Conservation (phyloP, 2,113 vertebrate genomes). For the Sylvia atricapilla region DNA sequence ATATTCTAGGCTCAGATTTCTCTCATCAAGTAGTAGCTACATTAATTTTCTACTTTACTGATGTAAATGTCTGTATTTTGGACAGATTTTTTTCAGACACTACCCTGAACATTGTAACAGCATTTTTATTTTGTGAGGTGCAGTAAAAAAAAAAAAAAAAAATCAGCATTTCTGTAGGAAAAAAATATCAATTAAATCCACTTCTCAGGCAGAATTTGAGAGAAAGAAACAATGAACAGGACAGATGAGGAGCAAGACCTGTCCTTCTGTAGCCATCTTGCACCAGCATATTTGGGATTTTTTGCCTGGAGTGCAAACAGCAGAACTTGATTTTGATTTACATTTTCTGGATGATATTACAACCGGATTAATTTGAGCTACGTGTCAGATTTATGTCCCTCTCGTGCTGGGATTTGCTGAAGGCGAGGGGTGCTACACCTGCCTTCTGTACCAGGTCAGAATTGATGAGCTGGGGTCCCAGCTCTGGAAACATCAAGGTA, state of each 20-base stretch:
- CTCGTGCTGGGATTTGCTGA: background rate
- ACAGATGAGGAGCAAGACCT: background rate
- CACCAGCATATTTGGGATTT: background rate
- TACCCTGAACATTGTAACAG: background rate
- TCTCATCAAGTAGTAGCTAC: background rate
- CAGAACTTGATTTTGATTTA: background rate
- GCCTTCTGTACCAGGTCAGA: background rate
- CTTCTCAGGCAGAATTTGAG: background rate
- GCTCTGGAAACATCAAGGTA: background rate
- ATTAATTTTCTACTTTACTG: background rate
- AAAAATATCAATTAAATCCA: background rate
- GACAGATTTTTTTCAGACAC: background rate
- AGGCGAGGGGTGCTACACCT: background rate
- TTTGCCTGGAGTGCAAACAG: background rate
- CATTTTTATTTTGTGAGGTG: background rate
- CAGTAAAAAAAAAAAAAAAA: background rate
- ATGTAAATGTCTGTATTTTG: background rate
- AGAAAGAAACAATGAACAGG: background rate
- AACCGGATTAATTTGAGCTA: background rate
- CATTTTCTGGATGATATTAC: background rate
- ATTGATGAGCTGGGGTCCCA: background rate
- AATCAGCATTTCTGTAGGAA: background rate
- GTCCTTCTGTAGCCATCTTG: constrained; percentile 45
- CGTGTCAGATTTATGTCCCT: background rate
- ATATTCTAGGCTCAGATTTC: background rate